Percentiles rank a stretch among this genome's conserved stretches.
phyloP scores from a whole-genome alignment of 2,113 vertebrate species.

The Gymnocephalus cernua region DNA sequence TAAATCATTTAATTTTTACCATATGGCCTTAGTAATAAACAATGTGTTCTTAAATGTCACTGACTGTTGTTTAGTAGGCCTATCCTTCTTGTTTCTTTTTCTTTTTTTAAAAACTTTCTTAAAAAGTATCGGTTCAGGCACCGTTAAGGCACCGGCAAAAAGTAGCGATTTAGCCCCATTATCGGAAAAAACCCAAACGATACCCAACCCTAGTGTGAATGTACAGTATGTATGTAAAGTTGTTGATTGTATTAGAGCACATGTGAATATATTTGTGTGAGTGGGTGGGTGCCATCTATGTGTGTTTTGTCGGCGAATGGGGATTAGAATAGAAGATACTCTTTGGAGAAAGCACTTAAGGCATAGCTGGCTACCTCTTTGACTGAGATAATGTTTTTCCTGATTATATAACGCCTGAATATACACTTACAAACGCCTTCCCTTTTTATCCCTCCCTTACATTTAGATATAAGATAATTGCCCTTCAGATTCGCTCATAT shows the following conservation, averaged over 20 bases:
- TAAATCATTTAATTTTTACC: too few species aligned
- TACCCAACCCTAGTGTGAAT: too few species aligned
- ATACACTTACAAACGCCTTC: not conserved
- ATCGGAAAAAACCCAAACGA: too few species aligned
- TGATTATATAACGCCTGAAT: not conserved
- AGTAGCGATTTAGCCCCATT: too few species aligned
- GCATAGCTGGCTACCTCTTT: constrained; percentile 5
- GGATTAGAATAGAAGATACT: constrained; percentile 17
- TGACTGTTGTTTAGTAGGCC: too few species aligned
- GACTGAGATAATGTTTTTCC: constrained; percentile 6
- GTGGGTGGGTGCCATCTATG: not conserved
- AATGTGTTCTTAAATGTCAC: too few species aligned
- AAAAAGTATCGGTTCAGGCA: too few species aligned
- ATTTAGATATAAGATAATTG: not conserved
- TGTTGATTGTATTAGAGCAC: not conserved
- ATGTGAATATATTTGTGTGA: constrained; percentile 14
- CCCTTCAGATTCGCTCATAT: not conserved
- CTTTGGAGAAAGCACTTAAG: constrained; percentile 4
- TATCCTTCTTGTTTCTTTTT: too few species aligned
- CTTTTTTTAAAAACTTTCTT: too few species aligned
- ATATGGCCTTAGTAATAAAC: too few species aligned
- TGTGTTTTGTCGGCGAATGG: constrained; percentile 1
- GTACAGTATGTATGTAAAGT: not conserved
- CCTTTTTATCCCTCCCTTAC: not conserved
- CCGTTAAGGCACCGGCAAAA: too few species aligned